Percentiles rank a stretch among this genome's conserved stretches.
Evolutionary conservation across 1,140 invertebrate species (phyloP).

Genomic region (Diprion similis): DNA sequence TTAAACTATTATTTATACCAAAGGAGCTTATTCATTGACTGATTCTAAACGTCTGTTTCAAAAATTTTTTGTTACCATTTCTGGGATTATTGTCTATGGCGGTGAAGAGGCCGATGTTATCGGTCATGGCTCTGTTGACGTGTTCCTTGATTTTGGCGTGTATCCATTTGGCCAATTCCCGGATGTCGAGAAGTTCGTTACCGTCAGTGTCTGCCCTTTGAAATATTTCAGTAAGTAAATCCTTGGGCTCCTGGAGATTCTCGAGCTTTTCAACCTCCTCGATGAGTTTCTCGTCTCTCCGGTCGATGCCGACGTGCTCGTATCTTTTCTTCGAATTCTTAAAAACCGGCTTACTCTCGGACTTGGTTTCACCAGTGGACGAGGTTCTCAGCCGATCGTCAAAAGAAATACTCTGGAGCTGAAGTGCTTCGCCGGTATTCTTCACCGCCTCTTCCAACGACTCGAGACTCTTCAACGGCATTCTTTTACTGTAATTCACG

Average conservation of each 20-base stretch:
- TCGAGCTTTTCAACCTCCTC: constrained; percentile 34
- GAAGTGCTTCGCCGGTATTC: neutral
- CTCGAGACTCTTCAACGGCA: constrained; percentile 42
- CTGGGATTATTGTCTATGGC: constrained; percentile 75
- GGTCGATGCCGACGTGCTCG: constrained; percentile 21
- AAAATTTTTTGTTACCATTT: constrained; percentile 65
- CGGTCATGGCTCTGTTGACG: constrained; percentile 73
- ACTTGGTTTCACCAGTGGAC: neutral
- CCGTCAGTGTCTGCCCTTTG: constrained; percentile 72
- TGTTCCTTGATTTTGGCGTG: constrained; percentile 77
- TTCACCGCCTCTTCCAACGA: neutral
- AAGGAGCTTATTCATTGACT: too few relatives aligned
- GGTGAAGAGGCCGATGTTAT: constrained; percentile 77
- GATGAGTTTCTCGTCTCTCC: constrained; percentile 29
- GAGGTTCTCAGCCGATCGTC: neutral
- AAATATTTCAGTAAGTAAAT: constrained; percentile 63
- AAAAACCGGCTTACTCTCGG: constrained; percentile 15
- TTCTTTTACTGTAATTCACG: constrained; percentile 43
- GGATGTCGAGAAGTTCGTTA: constrained; percentile 67
- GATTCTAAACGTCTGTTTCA: too few relatives aligned
- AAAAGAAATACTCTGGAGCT: too few relatives aligned
- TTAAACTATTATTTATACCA: too few relatives aligned
- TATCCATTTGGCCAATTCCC: constrained; percentile 78
- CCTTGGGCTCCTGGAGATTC: constrained; percentile 51
- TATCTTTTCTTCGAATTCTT: constrained; percentile 28